Base-by-base conservation (phyloP, 64 coral and sea anemone species). In the Actinia tenebrosa region DNA sequence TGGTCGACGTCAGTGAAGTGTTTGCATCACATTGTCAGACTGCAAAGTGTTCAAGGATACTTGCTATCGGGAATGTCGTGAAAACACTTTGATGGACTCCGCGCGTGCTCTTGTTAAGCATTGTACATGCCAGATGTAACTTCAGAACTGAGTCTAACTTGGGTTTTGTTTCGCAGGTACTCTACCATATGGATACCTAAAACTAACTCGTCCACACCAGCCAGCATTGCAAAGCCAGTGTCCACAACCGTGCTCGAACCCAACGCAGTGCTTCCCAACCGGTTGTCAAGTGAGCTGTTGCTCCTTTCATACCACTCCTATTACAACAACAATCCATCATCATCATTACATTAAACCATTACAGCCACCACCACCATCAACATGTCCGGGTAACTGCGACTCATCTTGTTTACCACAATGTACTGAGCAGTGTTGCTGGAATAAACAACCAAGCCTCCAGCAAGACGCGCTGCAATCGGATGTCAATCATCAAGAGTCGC, bases 231-330 rank as follows among this genome's bases (percentile, higher is more conserved):
- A 22, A 11, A 88, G 86, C 25, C 71, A 78, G 10, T 96, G 94
- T 45, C 91, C 94, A 68, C 94, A 92, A 60, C 94, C 94, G 10
- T 96, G 94, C 71, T 89, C 94, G 10, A 89, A 77, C 56, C 94
- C 94, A 54, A 87, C 79, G 10, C 18, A 86, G 22, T 96, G 94
- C 66, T 96, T 83, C 46, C 22, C 77, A 1, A 45, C 60, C 5
- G 94, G 94, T 16, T 96, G 94, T 20, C 47, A 78, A 20, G 91
- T 92, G 45, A 4, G 44, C 11, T 96, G 94, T 77, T 96, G 94
- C 16, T 88, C 94, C 37, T 96, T 90, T 62, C 85, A 84, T 22
- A 45, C 84, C 0, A 50, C 16, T 5, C 69, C 69, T 75, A 8
- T 10, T 26, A 75, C 69, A 11, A 26, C 69, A 42, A 9, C 69